Evolutionary conservation across 2,888 invertebrate species (phyloP).

Genomic region (Dryobotodes eremita): DNA sequence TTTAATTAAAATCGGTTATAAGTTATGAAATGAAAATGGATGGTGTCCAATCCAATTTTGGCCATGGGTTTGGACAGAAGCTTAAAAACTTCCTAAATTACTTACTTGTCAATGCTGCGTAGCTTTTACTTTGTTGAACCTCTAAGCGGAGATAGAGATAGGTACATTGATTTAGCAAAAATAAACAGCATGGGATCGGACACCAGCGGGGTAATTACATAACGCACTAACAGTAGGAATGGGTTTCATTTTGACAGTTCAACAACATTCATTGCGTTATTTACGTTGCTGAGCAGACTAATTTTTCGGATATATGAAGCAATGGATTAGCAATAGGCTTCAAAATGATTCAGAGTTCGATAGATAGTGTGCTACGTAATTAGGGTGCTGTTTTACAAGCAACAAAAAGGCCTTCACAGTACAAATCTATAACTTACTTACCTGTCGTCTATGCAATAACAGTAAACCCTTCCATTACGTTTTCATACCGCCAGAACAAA

Average conservation of each 20-base stretch:
- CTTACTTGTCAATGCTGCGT: not conserved
- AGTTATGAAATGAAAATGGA: not conserved
- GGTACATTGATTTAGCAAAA: not conserved
- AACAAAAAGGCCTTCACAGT: not conserved
- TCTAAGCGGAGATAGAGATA: not conserved
- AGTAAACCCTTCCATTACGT: not conserved
- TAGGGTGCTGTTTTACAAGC: not conserved
- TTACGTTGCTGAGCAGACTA: too few species aligned
- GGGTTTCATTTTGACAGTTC: too few species aligned
- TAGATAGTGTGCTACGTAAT: too few species aligned
- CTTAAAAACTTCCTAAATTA: not conserved
- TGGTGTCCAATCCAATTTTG: too few species aligned
- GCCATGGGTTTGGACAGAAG: too few species aligned
- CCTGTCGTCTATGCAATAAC: not conserved
- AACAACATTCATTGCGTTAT: too few species aligned
- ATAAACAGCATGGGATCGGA: not conserved
- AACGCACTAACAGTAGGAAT: too few species aligned
- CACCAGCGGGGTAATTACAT: too few species aligned
- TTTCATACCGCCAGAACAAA: slow-evolving; percentile 5
- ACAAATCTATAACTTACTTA: not conserved
- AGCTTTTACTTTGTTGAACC: too few species aligned
- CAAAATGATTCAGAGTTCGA: too few species aligned
- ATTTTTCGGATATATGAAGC: too few species aligned
- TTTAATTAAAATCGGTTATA: not conserved
- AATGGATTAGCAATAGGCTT: too few species aligned